These are phyloP conservation scores for Scelioninae gen. 1 DNA, from an alignment of 2,888 invertebrate genomes.

Conservation along the genomic window DNA sequence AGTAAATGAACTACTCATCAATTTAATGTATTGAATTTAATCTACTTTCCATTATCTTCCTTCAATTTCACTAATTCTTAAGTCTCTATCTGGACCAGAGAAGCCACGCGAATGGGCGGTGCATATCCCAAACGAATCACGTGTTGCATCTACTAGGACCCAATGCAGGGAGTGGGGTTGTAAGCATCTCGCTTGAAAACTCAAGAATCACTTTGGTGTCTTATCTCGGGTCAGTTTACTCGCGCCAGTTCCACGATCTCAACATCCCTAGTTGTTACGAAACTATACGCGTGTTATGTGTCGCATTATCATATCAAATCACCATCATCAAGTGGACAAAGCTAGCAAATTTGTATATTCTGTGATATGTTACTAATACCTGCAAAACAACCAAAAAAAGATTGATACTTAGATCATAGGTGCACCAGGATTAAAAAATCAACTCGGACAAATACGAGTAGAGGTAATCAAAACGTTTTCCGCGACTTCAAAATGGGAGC, in stretches of 20 bases:
- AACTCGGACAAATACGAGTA: no score
- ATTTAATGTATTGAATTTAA: no score
- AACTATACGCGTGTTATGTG: conserved; percentile 27
- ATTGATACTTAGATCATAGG: no score
- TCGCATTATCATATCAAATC: conserved; percentile 18
- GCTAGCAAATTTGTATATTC: conserved; percentile 4
- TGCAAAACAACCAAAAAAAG: no score
- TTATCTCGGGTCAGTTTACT: conserved; percentile 72
- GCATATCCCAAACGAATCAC: conserved; percentile 62
- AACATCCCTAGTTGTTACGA: conserved; percentile 59
- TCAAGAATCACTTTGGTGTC: conserved; percentile 51
- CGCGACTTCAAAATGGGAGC: conserved; percentile 39
- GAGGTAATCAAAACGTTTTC: conserved; percentile 26
- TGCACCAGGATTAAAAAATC: no score
- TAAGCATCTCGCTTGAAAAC: conserved; percentile 47
- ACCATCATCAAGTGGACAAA: conserved; percentile 22
- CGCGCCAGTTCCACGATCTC: conserved; percentile 53
- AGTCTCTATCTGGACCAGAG: background rate
- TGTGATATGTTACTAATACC: no score
- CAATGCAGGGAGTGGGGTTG: conserved; percentile 18
- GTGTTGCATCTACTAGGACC: conserved; percentile 29
- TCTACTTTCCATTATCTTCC: no score
- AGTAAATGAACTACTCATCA: no score
- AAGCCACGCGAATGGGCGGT: conserved; percentile 79
- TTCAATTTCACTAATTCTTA: no score